A percentile compares a stretch with the other conserved stretches of the same genome.
Evolutionary conservation across 2,113 vertebrate genomes (phyloP).

Genomic region (Mugil cephalus): DNA sequence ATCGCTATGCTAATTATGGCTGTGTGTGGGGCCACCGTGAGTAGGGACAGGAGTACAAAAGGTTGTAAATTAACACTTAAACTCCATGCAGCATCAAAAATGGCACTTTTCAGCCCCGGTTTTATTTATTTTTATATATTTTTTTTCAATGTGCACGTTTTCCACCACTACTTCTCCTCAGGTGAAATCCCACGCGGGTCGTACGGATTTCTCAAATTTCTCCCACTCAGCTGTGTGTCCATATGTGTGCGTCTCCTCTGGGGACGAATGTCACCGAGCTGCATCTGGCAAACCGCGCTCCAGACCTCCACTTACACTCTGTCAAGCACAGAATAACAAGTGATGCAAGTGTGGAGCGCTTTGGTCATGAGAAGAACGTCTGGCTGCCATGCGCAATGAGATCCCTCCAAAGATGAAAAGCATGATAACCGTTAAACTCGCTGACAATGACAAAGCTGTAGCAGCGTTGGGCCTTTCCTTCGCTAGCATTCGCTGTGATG

Average conservation of each 20-base stretch:
- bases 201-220: constrained; percentile 62
- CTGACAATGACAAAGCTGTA: neutral
- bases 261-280: constrained; percentile 50
- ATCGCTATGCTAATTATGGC: constrained; percentile 62
- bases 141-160: constrained; percentile 13
- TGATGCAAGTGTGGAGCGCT: constrained; percentile 3
- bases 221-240: constrained; percentile 51
- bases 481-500: constrained; percentile 19
- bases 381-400: constrained; percentile 3
- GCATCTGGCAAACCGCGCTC: constrained; percentile 49
- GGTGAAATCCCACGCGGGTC: constrained; percentile 51
- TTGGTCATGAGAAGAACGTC: constrained; percentile 6
- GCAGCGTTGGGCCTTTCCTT: neutral
- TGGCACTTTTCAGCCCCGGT: constrained; percentile 4
- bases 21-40: constrained; percentile 29
- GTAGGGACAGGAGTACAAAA: constrained; percentile 36
- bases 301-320: constrained; percentile 31
- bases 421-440: constrained; percentile 21
- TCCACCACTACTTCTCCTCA: constrained; percentile 42
- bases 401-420: constrained; percentile 23
- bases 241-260: constrained; percentile 44
- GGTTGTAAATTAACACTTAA: constrained; percentile 49
- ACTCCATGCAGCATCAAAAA: constrained; percentile 21
- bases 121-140: neutral
- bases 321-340: constrained; percentile 49